phyloP scores from a whole-genome alignment of 2,113 vertebrate genomes.

The Hassar affinis region DNA sequence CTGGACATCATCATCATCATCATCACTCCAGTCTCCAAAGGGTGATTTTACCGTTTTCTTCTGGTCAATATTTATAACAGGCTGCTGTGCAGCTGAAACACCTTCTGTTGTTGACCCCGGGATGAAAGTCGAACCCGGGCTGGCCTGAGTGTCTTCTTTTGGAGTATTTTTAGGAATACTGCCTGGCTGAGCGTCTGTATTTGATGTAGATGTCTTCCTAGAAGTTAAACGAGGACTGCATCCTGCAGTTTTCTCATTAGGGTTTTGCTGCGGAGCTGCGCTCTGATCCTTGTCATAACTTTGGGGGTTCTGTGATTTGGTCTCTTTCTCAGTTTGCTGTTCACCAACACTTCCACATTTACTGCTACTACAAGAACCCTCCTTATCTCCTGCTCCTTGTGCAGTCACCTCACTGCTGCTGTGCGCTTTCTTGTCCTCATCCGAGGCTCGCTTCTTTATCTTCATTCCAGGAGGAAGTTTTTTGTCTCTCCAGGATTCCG shows the following conservation, averaged over 20 bases:
- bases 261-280: neutral
- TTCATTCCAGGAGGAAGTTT: constrained; percentile 63
- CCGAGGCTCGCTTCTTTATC: constrained; percentile 63
- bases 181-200: neutral
- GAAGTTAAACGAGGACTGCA: neutral
- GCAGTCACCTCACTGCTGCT: neutral
- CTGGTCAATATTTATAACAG: neutral
- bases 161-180: neutral
- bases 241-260: neutral
- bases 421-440: constrained; percentile 50
- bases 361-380: neutral
- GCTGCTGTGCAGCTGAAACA: constrained; percentile 17
- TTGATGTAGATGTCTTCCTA: constrained; percentile 12
- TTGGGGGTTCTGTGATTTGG: neutral
- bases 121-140: neutral
- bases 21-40: constrained; percentile 17
- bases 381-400: neutral
- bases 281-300: neutral
- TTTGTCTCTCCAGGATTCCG: constrained; percentile 55
- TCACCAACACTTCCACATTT: neutral
- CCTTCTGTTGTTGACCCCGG: neutral
- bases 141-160: neutral
- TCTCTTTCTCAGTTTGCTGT: constrained; percentile 17
- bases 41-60: neutral
- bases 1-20: constrained; percentile 58